These are phyloP conservation scores for Thelaira solivaga DNA, from an alignment of 2,888 invertebrate species.

Conservation along the genomic window DNA sequence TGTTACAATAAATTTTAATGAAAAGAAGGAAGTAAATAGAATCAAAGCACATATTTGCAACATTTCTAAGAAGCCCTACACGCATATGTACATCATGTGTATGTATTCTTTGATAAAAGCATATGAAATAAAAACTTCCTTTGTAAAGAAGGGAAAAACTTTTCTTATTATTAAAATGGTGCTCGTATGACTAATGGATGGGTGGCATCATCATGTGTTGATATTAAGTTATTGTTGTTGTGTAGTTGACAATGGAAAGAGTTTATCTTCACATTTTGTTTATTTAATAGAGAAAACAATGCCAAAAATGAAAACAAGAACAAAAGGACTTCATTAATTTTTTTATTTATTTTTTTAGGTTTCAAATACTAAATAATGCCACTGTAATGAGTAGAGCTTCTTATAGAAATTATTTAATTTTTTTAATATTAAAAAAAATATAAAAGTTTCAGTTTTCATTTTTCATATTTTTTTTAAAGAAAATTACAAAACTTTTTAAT, in stretches of 20 bases:
- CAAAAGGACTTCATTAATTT: slow-evolving; percentile 21
- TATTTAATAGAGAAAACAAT: neutral
- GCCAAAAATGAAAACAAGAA: neutral
- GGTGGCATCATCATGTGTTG: slow-evolving; percentile 7
- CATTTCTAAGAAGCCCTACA: slow-evolving; percentile 39
- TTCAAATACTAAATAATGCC: neutral
- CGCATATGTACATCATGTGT: neutral
- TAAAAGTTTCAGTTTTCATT: too few species aligned
- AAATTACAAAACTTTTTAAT: too few species aligned
- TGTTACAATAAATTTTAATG: slow-evolving; percentile 26
- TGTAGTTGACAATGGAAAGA: neutral
- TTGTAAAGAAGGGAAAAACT: neutral
- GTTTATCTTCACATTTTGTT: slow-evolving; percentile 5
- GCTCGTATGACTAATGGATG: slow-evolving; percentile 20
- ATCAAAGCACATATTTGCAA: neutral
- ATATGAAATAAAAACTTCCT: slow-evolving; percentile 14
- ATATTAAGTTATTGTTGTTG: neutral
- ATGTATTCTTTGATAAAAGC: neutral
- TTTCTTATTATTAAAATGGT: neutral
- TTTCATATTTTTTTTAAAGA: too few species aligned
- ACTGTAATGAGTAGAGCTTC: neutral
- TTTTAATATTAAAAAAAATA: too few species aligned
- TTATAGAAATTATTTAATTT: neutral
- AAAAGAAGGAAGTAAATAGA: neutral
- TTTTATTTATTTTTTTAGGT: neutral